Evolutionary conservation across 1,140 invertebrate species (phyloP).

Genomic region (Heliconius hermathena): DNA sequence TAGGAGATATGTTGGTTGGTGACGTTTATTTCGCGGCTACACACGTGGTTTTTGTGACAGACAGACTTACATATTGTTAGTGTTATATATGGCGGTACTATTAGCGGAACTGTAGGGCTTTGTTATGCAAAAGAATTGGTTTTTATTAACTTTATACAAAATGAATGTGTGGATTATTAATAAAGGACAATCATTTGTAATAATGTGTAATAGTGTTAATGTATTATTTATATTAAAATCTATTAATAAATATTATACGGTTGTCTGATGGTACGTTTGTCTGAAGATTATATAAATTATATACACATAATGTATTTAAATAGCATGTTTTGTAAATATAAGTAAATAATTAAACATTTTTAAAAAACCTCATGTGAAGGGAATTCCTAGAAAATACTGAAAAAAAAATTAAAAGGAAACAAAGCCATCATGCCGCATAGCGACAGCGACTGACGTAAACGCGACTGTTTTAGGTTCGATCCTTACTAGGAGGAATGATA

Average conservation of each 20-base stretch:
- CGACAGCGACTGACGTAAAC: too few species aligned
- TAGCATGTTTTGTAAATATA: too few species aligned
- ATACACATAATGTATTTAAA: too few species aligned
- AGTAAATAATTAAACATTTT: too few species aligned
- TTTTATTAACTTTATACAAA: constrained; percentile 1
- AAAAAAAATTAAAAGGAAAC: too few species aligned
- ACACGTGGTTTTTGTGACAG: constrained; percentile 60
- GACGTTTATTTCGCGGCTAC: constrained; percentile 67
- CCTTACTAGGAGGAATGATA: too few species aligned
- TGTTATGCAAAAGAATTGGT: constrained; percentile 8
- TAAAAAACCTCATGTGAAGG: too few species aligned
- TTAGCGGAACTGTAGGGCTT: neutral
- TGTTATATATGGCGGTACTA: constrained; percentile 53
- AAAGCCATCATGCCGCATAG: too few species aligned
- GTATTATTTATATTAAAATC: constrained; percentile 7
- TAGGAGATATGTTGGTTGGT: constrained; percentile 61
- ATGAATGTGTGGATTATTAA: neutral
- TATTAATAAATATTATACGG: constrained; percentile 6
- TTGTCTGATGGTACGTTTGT: neutral
- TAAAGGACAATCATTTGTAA: neutral
- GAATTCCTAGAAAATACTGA: too few species aligned
- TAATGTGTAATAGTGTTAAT: neutral
- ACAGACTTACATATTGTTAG: constrained; percentile 53
- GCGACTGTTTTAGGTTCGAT: too few species aligned
- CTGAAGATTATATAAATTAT: neutral